Base-by-base conservation (phyloP, 2,888 invertebrate genomes). In the Iselma pallidipennis region DNA sequence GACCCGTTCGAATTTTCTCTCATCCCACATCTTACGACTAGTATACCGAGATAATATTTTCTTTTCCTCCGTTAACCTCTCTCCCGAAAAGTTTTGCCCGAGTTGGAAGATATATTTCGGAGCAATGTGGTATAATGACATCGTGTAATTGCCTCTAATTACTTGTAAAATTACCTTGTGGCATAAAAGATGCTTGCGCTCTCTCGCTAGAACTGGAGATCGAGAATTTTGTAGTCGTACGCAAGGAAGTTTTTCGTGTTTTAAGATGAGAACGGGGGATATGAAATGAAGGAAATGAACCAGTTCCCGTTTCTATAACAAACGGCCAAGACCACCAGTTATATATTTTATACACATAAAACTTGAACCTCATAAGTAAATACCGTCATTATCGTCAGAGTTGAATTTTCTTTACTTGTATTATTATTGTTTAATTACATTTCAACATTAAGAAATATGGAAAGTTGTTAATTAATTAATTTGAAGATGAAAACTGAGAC, bases 91-190 rank as follows among this genome's bases (percentile, higher is more conserved):
- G 42, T 42, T 51, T 48, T 25, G 31, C 23, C 29, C 23, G 19
- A 31, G 66, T 71, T 67, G 71, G 71, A 76, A 77, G 76, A 77
- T 76, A 76, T 77, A 76, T 77, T 74, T 75, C 74, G 62, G 73
- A 61, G 74, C 75, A 70, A 66, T 73, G 74, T 73, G 76, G 78
- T 73, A 78, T 82, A 82, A 82, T 76, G 82, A 82, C 81, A 77
- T 80, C 79, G 75, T 77, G 81, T 82, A 83, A 83, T 82, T 82
- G 81, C 81, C 79, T 80, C 80, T 82, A 82, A 82, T 83, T 83
- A 82, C 82, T 82, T 82, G 82, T 81, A 79, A 82, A 82, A 82
- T 82, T 81, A 82, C 82, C 82, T 82, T 82, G 80, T 80, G 82
- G 81, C 79, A 78, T 80, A 81, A 81, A 81, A 81, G 82, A 81